Evolutionary conservation across 2,888 invertebrate genomes (phyloP), one percentile per base, ranked within the genome.

Genomic region (Ariolimax columbianus): DNA sequence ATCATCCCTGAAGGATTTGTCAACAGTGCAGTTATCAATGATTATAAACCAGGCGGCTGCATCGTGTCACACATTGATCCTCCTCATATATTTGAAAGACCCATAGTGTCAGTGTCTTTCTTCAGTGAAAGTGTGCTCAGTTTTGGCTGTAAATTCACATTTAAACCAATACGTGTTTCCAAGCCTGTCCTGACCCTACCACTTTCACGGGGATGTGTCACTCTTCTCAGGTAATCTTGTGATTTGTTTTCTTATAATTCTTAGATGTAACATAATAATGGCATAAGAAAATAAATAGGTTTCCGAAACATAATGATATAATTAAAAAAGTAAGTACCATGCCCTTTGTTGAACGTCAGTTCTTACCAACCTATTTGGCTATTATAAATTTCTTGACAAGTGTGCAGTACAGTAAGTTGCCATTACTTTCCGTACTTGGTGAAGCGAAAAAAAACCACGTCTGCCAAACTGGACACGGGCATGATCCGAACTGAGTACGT

Each of bases 11-110:
- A 94, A 87, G 94, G 94, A 40, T 95, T 95, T 89, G 92, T 95
- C 23, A 95, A 95, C 90, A 95, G 95, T 89, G 95, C 95, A 63
- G 95, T 95, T 30, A 95, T 95, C 86, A 95, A 95, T 90, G 95
- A 95, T 90, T 95, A 95, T 88, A 93, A 94, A 89, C 95, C 95
- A 9, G 95, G 95, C 4, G 95, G 95, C 4, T 95, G 95, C 88
- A 95, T 95, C 86, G 95, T 95, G 2, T 95, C 95, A 1, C 95
- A 95, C 89, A 95, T 95, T 85, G 95, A 95, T 91, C 95, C 95
- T 3, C 94, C 95, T 9, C 95, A 95, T 86, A 95, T 95, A 77
- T 95, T 95, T 92, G 95, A 95, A 87, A 92, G 95, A 77, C 95
- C 95, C 7, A 95, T 95, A 80, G 91, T 95, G 23, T 95, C 95